These are phyloP conservation scores for Carcina quercana DNA, from an alignment of 2,888 invertebrate species.

Conservation along the genomic window DNA sequence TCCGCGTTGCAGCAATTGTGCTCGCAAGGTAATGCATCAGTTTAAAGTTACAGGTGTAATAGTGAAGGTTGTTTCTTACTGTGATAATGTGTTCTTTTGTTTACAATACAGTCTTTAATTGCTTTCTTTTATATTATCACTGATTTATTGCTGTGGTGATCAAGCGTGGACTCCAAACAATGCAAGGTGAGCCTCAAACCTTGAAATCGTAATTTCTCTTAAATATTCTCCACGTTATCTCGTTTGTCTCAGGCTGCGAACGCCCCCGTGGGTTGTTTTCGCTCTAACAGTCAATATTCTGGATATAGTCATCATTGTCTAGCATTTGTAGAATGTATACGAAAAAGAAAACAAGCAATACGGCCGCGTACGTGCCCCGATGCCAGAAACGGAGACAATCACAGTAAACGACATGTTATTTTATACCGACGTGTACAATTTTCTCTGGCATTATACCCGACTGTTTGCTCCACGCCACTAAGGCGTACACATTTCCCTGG, in stretches of 20 bases:
- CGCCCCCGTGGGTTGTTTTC: too few relatives aligned
- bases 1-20: slow-evolving; percentile 59
- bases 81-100: slow-evolving; percentile 62
- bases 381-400: slow-evolving; percentile 46
- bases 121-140: slow-evolving; percentile 63
- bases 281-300: too few relatives aligned
- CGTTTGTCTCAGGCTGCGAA: too few relatives aligned
- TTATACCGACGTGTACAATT: slow-evolving; percentile 53
- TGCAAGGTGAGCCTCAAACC: slow-evolving; percentile 36
- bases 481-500: slow-evolving; percentile 45
- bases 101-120: slow-evolving; percentile 45
- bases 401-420: slow-evolving; percentile 52
- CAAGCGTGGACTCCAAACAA: slow-evolving; percentile 29
- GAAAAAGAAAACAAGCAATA: slow-evolving; percentile 41
- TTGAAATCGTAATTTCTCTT: slow-evolving; percentile 18
- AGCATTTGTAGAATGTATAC: too few relatives aligned
- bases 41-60: slow-evolving; percentile 67
- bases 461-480: slow-evolving; percentile 49
- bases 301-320: too few relatives aligned
- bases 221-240: too few relatives aligned
- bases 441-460: slow-evolving; percentile 46
- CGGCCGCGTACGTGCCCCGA: slow-evolving; percentile 49
- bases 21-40: slow-evolving; percentile 44
- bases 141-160: slow-evolving; percentile 57
- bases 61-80: slow-evolving; percentile 60